Evolutionary conservation across 2,797 vertebrate species (phyloP), one percentile per base, ranked within the genome.

Genomic region (Varecia variegata): DNA sequence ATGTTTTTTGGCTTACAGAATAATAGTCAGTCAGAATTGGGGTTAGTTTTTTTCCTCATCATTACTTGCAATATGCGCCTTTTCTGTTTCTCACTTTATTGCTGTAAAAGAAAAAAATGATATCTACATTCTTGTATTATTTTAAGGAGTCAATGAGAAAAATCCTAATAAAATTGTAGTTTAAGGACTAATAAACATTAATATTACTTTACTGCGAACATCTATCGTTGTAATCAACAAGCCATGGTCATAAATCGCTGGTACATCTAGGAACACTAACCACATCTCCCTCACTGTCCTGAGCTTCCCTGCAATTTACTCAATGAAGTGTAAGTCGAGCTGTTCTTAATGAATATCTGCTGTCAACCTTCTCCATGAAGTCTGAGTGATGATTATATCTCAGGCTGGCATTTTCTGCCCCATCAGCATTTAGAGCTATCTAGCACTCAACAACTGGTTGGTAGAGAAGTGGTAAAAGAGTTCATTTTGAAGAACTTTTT

Each of bases 401-500:
- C 56, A 56, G 87, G 56, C 52, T 60, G 70, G 85, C 91, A 80
- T 84, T 47, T 89, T 90, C 58, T 73, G 35, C 11, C 13, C 77
- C 54, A 18, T 80, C 77, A 38, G 83, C 67, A 85, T 80, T 80
- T 67, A 80, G 7, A 76, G 25, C 38, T 35, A 25, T 18, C 38
- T 76, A 54, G 38, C 80, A 35, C 73, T 92, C 62, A 56, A 14
- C 8, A 15, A 40, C 79, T 83, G 27, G n/a, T 81, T 45, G 71
- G 43, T 18, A 10, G 11, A 87, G 25, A 76, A 91, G 58, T 38
- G 23, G 77, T 32, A 80, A 82, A 45, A 1, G 43, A 43, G 45
- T 76, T 94, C 79, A 18, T 74, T 91, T 68, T 94, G 45, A 86
- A 91, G 68, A 83, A 32, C 18, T 86, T 93, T 81, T 88, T 30